These are phyloP conservation scores for Chascanopsetta lugubris DNA, from an alignment of 2,113 vertebrate species.

Conservation along the genomic window DNA sequence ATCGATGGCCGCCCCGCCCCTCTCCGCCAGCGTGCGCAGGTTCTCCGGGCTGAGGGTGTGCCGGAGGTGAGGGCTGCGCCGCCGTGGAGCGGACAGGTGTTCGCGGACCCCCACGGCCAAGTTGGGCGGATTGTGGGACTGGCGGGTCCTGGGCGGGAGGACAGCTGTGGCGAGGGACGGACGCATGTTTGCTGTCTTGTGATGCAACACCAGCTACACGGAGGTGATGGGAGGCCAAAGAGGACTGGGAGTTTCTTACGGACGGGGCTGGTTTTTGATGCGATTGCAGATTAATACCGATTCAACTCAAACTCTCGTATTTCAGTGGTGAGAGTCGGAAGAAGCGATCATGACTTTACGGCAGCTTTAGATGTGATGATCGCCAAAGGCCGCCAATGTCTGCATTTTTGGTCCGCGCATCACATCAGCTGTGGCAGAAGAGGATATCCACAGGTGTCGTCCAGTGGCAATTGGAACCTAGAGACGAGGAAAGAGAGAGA, in stretches of 20 bases:
- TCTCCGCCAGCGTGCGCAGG: constrained; percentile 89
- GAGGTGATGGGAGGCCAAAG: neutral
- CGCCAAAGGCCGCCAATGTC: neutral
- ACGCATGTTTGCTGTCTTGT: constrained; percentile 70
- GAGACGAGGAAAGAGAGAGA: constrained; percentile 28
- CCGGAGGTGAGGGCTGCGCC: constrained; percentile 91
- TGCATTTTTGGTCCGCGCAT: neutral
- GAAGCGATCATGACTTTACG: neutral
- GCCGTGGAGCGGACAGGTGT: constrained; percentile 88
- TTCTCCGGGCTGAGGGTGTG: constrained; percentile 97
- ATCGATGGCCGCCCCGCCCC: constrained; percentile 80
- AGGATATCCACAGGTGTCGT: neutral
- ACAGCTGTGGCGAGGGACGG: constrained; percentile 83
- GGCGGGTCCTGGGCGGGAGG: constrained; percentile 79
- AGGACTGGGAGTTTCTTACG: constrained; percentile 4
- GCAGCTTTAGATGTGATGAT: neutral
- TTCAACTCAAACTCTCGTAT: constrained; percentile 9
- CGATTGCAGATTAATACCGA: neutral
- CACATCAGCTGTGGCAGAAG: neutral
- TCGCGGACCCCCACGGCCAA: constrained; percentile 90
- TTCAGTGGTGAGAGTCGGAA: neutral
- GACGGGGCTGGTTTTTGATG: neutral
- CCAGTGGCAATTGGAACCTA: constrained; percentile 9
- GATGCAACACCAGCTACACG: constrained; percentile 1
- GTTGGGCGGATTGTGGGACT: constrained; percentile 76